Conservation (phyloP, 2,797 vertebrate species). For the Pristis pectinata region DNA sequence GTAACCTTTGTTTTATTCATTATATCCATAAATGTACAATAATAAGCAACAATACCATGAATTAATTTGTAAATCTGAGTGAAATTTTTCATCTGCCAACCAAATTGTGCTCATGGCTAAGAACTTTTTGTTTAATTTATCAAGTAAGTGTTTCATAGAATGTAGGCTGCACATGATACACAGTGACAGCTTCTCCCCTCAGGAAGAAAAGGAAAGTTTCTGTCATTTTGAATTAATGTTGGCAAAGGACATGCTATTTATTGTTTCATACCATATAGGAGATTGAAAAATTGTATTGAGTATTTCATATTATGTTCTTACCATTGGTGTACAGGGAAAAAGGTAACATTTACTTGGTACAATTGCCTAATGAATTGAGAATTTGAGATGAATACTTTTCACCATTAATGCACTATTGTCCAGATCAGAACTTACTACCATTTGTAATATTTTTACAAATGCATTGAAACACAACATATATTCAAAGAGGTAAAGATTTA, state of each 20-base stretch:
- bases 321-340: neutral
- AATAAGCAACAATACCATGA: neutral
- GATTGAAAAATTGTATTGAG: neutral
- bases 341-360: neutral
- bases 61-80: neutral
- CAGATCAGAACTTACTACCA: neutral
- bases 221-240: slow-evolving; percentile 25
- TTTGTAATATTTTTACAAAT: too few species aligned
- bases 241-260: neutral
- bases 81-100: neutral
- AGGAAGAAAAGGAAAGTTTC: neutral
- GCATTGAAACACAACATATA: too few species aligned
- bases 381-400: neutral
- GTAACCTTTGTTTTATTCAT: neutral
- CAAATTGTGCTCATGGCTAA: neutral
- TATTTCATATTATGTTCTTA: neutral
- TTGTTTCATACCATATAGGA: neutral
- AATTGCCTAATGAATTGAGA: neutral
- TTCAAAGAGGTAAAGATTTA: too few species aligned
- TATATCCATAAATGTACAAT: neutral
- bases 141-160: neutral
- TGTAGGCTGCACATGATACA: neutral
- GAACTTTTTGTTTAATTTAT: slow-evolving; percentile 21
- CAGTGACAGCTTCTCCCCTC: neutral
- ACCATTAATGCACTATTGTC: neutral